Evolutionary conservation across 2,888 invertebrate genomes (phyloP).

Genomic region (Drosophila fulvimacula): DNA sequence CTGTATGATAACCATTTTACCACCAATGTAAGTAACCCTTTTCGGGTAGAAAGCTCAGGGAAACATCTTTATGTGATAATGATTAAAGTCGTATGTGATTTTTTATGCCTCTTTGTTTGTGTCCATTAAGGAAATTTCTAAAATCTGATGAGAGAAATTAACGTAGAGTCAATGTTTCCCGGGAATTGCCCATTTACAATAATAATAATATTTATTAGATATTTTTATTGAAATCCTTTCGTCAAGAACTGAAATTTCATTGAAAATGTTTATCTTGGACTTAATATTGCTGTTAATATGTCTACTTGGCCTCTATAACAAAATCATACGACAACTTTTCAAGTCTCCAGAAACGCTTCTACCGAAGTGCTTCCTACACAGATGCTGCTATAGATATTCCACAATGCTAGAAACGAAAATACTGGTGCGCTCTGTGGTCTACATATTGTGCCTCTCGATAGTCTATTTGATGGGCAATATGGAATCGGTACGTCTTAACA

Average conservation of each 20-base stretch:
- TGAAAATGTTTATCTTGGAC: conserved; percentile 82
- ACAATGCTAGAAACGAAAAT: conserved; percentile 21
- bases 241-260: neutral
- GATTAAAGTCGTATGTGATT: too few relatives aligned
- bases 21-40: conserved; percentile 30
- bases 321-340: conserved; percentile 4
- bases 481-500: conserved; percentile 36
- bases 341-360: neutral
- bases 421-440: conserved; percentile 46
- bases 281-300: conserved; percentile 1
- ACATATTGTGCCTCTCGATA: conserved; percentile 87
- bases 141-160: too few relatives aligned
- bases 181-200: neutral
- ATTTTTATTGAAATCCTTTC: neutral
- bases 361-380: conserved; percentile 10
- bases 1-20: conserved; percentile 85
- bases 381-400: conserved; percentile 16
- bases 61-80: neutral
- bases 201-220: neutral
- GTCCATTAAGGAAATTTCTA: too few relatives aligned
- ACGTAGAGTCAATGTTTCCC: too few relatives aligned
- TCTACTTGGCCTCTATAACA: conserved; percentile 30
- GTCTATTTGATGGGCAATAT: conserved; percentile 86
- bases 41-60: neutral
- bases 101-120: too few relatives aligned